Evolutionary conservation across 2,797 vertebrate species (phyloP), one percentile per base, ranked within the genome.

Genomic region (Dicrostonyx torquatus): DNA sequence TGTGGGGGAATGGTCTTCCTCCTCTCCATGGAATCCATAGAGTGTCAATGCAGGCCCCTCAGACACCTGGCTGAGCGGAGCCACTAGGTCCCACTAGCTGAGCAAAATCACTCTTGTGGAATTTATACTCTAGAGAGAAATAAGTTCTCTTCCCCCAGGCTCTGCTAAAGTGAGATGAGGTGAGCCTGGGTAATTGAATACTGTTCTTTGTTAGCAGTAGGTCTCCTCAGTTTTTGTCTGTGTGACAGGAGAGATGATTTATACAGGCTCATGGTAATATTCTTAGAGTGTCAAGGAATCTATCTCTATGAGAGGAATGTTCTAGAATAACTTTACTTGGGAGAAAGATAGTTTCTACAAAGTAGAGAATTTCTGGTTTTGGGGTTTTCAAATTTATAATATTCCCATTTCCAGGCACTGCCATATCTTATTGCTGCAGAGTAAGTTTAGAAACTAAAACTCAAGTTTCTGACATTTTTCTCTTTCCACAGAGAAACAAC

Each of bases 361-460:
- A 75, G 60, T 20, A 83, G 48, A 95, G 12, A 40, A 78, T 91
- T 94, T 94, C 62, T 77, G 24, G 76, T 92, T 93, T 66, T 85
- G 31, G 84, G 68, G 62, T 79, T 95, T 86, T 92, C 76, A 92
- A 89, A 92, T 72, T 82, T 73, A 86, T 66, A 70, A 20, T 76
- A 53, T 94, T 95, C 17, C 18, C 17, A 50, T 93, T 96, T 95
- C 14, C 79, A 80, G 94, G 80, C 34, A 76, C 15, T 89, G 48
- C 31, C 37, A 87, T 62, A 6, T 94, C 75, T 95, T 96, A 58
- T 87, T 93, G 66, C 58, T 85, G 50, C 45, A 90, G 76, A 80
- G 76, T 89, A 96, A 84, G 50, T 93, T 92, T 92, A 70, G 55
- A 89, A 91, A 86, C 8, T 82, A 78, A 90, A 94, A 48, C 18